These are phyloP conservation scores for Hoplias malabaricus DNA, from an alignment of 2,113 vertebrate species.

Conservation along the genomic window DNA sequence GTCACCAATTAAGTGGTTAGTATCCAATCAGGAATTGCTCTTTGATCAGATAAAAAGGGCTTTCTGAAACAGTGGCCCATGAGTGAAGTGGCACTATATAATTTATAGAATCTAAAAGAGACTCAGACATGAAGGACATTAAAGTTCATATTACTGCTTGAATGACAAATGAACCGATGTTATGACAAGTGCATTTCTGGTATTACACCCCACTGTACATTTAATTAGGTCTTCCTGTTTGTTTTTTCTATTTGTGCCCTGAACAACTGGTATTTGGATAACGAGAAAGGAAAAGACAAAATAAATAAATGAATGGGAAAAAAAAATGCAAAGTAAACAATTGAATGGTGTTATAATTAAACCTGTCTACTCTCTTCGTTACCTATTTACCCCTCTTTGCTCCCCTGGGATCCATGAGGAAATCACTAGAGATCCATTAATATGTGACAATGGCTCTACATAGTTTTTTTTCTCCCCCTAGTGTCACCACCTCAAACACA, in stretches of 20 bases:
- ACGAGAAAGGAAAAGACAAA: not conserved
- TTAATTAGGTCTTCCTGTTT: no score
- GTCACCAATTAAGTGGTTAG: no score
- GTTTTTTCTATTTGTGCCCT: not conserved
- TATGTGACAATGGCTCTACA: conserved; percentile 21
- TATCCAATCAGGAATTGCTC: no score
- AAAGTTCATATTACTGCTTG: not conserved
- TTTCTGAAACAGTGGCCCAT: not conserved
- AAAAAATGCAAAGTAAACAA: no score
- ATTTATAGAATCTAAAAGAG: not conserved
- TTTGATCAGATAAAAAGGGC: no score
- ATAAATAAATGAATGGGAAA: no score
- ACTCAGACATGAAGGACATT: not conserved
- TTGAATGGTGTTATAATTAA: conserved; percentile 45
- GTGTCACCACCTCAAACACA: conserved; percentile 4
- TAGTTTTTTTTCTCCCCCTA: conserved; percentile 27
- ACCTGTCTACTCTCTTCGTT: conserved; percentile 55
- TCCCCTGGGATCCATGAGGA: conserved; percentile 41
- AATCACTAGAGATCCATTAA: conserved; percentile 44
- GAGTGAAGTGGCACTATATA: conserved; percentile 17
- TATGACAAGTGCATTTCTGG: no score
- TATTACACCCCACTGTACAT: no score
- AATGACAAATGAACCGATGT: not conserved
- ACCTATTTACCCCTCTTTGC: conserved; percentile 30
- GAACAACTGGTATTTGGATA: not conserved